phyloP scores from a whole-genome alignment of 2,888 invertebrate genomes.

The Tillus elongatus region DNA sequence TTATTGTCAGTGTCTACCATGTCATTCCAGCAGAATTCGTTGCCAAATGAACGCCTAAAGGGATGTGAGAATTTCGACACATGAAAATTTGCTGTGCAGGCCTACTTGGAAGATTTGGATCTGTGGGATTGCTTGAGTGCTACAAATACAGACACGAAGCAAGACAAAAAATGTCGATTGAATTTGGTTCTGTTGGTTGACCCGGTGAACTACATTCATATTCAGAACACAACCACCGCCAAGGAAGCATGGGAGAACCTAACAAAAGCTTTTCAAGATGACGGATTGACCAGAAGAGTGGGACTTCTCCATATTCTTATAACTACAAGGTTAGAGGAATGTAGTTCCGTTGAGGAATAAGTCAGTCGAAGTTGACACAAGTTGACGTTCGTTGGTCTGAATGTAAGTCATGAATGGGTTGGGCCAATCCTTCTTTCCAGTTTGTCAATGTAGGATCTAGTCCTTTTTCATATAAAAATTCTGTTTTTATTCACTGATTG shows the following conservation, averaged over 20 bases:
- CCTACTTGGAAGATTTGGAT: constrained; percentile 18
- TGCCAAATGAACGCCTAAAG: constrained; percentile 6
- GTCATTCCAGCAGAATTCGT: too few relatives aligned
- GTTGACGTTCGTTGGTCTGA: background rate
- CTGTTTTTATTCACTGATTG: too few relatives aligned
- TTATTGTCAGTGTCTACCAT: too few relatives aligned
- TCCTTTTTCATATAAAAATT: too few relatives aligned
- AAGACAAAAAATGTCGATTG: constrained; percentile 17
- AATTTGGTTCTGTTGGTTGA: constrained; percentile 25
- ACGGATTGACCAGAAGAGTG: constrained; percentile 27
- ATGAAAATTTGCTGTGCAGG: constrained; percentile 19
- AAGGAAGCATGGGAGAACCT: constrained; percentile 27
- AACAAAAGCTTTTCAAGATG: constrained; percentile 25
- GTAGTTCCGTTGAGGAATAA: constrained; percentile 26
- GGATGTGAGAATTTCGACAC: constrained; percentile 17
- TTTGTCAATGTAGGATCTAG: too few relatives aligned
- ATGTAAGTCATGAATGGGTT: background rate
- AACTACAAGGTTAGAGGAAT: constrained; percentile 23
- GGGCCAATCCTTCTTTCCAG: background rate
- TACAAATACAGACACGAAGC: constrained; percentile 6
- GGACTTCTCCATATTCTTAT: constrained; percentile 23
- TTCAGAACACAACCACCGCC: constrained; percentile 21
- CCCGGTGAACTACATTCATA: constrained; percentile 24
- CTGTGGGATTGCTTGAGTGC: constrained; percentile 16
- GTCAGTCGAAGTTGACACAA: constrained; percentile 17